These are phyloP conservation scores for Oscheius onirici DNA, from an alignment of 2,888 invertebrate species.

Conservation along the genomic window DNA sequence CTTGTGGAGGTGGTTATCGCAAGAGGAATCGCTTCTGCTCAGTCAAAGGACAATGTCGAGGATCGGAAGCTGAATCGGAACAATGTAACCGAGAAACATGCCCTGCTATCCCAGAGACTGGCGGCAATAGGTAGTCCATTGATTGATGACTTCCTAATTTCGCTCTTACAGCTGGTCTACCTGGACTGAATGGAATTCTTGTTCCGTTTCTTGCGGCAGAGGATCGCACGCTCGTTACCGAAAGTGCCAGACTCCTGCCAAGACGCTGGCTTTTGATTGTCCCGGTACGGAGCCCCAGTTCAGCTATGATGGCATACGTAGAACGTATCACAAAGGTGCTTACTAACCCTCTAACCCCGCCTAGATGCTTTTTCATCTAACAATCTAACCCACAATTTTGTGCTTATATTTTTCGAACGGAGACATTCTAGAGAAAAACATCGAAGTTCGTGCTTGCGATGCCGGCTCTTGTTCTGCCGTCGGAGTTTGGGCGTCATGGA, in stretches of 20 bases:
- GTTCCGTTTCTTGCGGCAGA: constrained; percentile 66
- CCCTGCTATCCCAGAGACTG: constrained; percentile 41
- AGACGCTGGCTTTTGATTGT: constrained; percentile 67
- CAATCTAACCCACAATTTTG: constrained; percentile 1
- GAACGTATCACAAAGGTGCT: constrained; percentile 50
- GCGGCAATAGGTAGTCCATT: constrained; percentile 25
- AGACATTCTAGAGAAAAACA: constrained; percentile 61
- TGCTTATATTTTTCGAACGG: not conserved
- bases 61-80: constrained; percentile 57
- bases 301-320: constrained; percentile 42
- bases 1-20: constrained; percentile 67
- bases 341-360: constrained; percentile 27
- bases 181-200: constrained; percentile 65
- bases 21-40: constrained; percentile 56
- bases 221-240: constrained; percentile 68
- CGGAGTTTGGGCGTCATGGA: constrained; percentile 67
- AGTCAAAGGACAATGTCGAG: constrained; percentile 61
- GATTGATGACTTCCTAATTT: too few relatives aligned
- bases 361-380: constrained; percentile 24
- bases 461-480: constrained; percentile 62
- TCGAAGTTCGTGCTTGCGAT: constrained; percentile 68
- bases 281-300: constrained; percentile 55
- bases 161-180: constrained; percentile 52
- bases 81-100: constrained; percentile 58
- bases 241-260: constrained; percentile 64